Base-by-base conservation (phyloP, 64 coral and sea anemone species). In the Montipora cactus region DNA sequence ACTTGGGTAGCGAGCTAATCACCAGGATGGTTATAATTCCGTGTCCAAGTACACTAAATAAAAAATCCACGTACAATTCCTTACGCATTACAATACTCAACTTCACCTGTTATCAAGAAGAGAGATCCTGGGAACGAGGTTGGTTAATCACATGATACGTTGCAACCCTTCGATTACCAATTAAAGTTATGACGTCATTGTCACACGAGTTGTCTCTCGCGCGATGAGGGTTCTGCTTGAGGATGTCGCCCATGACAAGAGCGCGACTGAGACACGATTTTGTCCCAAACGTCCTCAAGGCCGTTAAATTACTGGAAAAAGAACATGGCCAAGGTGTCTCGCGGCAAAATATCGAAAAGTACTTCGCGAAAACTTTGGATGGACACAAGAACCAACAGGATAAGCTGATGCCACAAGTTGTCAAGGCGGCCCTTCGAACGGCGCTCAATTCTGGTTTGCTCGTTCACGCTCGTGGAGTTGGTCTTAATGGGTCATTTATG, bases 401-500 rank as follows among this genome's bases (percentile, higher is more conserved):
- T 16, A 64, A 47, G 13, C 47, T 67, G 46, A 3, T 64, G 8
- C 68, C 44, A 46, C 44, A 25, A 46, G 46, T 46, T 5, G 89
- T 91, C 11, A 98, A 95, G 48, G 57, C 84, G 23, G 93, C 96
- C 7, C 74, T 98, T 5, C 37, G 74, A 22, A 89, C 47, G 28
- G 96, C 96, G 14, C 14, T 98, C 1, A 61, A 66, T 45, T 48
- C 67, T 69, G 96, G 96, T 48, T 61, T 98, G 44, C 78, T 98
- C 47, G 49, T 95, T 62, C 96, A 85, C 19, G 71, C 89, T 6
- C 83, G 77, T 15, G 96, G 96, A n/a, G 81, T 86, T 21, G 96
- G 96, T 14, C 58, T 98, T 16, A 98, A 98, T 73, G 96, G 96
- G 5, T 95, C 96, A 14, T 98, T 95, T 61, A 20, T 95, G 16